Conservation (phyloP, 2,888 invertebrate species). For the Latrodectus hesperus region DNA sequence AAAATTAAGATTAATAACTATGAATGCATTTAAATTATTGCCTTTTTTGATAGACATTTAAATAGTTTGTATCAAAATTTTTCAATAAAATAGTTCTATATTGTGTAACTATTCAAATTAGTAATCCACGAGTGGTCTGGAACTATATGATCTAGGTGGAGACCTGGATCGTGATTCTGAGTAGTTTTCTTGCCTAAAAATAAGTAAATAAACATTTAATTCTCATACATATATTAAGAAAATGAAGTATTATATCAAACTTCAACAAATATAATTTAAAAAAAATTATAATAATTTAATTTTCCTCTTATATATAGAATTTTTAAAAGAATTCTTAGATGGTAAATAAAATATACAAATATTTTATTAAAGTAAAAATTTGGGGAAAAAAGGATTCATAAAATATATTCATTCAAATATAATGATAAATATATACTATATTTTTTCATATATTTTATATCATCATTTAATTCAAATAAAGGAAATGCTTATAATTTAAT, state of each 20-base stretch:
- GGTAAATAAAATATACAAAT: too few relatives aligned
- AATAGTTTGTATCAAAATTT: background rate
- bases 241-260: background rate
- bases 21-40: too few relatives aligned
- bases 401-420: too few relatives aligned
- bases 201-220: background rate
- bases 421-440: too few relatives aligned
- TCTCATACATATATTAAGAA: too few relatives aligned
- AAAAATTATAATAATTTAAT: background rate
- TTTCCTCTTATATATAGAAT: background rate
- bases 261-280: background rate
- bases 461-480: too few relatives aligned
- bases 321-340: background rate
- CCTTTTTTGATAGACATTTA: too few relatives aligned
- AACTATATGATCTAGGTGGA: constrained; percentile 38
- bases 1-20: too few relatives aligned
- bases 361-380: too few relatives aligned
- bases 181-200: constrained; percentile 31
- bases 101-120: constrained; percentile 7
- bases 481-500: too few relatives aligned
- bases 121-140: constrained; percentile 61
- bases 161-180: constrained; percentile 53
- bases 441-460: too few relatives aligned
- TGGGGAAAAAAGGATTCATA: too few relatives aligned
- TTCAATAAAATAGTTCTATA: background rate